Evolutionary conservation across 2,888 invertebrate genomes (phyloP), one percentile per base, ranked within the genome.

Genomic region (Polymixis lichenea): DNA sequence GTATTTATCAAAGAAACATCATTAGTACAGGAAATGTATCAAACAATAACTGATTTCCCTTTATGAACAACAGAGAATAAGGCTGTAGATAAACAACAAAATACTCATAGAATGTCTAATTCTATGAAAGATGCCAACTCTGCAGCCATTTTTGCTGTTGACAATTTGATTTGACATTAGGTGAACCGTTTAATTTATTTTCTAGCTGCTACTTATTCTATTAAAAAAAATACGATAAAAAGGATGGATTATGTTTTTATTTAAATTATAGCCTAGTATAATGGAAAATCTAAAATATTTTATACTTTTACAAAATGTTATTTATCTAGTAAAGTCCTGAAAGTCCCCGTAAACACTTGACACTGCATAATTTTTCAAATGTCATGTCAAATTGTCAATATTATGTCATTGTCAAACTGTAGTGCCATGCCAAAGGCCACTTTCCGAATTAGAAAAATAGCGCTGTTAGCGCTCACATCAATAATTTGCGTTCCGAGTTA

Each of bases 51-150:
- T 60, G n/a, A 61, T 55, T 67, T 28, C 11, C 68, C 25, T 43
- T 25, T 62, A 38, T 28, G 11, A n/a, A 3, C 51, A 25, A 9
- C 19, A 65, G 3, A 32, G 22, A 65, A 62, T 25, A 58, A 49
- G 43, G 62, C 32, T 32, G 9, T n/a, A 64, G 46, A 1, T 60
- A n/a, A 22, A 43, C 67, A 62, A 43, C 56, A 72, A 82, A 82
- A 78, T 69, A 64, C 15, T 69, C 65, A 69, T 88, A 93, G 93
- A 91, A 91, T 91, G 94, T 94, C 94, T 94, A 93, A 83, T 91
- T 91, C 85, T 93, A 90, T 90, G 90, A 90, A 92, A 92, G 93
- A 94, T 93, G 93, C 94, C 90, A 91, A 88, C 78, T 85, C 62
- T 73, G 87, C 87, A 87, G 83, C 92, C 91, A 91, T 92, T 85